A percentile compares a stretch with the other conserved stretches of the same genome.
Conservation (phyloP, 2,797 vertebrate genomes). For the Enteromius argenteus region DNA sequence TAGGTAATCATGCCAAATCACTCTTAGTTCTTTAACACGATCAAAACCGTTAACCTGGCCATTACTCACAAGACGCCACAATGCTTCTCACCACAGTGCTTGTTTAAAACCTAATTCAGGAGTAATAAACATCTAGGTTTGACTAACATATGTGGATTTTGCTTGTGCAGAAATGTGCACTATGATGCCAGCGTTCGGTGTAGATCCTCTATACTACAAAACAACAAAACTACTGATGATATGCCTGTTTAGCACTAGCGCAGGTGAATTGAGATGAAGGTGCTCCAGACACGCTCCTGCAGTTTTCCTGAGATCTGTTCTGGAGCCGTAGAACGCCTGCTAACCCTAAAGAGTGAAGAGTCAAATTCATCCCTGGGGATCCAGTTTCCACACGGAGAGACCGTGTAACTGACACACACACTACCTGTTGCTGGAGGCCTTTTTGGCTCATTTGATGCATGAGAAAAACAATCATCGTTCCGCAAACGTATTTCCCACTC, state of each 20-base stretch:
- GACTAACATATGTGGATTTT: background rate
- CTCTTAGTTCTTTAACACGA: background rate
- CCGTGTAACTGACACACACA: conserved; percentile 36
- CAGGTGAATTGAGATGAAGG: background rate
- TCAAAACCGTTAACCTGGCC: background rate
- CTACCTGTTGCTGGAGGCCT: conserved; percentile 34
- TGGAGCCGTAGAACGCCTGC: background rate
- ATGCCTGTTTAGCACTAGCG: background rate
- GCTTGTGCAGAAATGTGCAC: background rate
- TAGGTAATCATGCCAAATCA: background rate
- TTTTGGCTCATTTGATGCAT: conserved; percentile 40
- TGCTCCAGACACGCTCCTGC: background rate
- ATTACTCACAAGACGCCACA: background rate
- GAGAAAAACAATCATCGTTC: conserved; percentile 15
- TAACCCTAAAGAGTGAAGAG: conserved; percentile 15
- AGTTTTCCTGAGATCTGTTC: background rate
- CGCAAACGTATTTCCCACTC: conserved; percentile 14
- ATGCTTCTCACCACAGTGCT: background rate
- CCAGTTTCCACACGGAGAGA: conserved; percentile 23
- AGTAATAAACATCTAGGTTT: background rate
- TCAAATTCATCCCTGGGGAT: conserved; percentile 24
- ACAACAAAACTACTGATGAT: background rate
- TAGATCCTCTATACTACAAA: background rate
- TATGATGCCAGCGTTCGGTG: background rate
- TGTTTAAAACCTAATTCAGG: background rate